phyloP scores from a whole-genome alignment of 2,797 vertebrate genomes.

The Oreortyx pictus region DNA sequence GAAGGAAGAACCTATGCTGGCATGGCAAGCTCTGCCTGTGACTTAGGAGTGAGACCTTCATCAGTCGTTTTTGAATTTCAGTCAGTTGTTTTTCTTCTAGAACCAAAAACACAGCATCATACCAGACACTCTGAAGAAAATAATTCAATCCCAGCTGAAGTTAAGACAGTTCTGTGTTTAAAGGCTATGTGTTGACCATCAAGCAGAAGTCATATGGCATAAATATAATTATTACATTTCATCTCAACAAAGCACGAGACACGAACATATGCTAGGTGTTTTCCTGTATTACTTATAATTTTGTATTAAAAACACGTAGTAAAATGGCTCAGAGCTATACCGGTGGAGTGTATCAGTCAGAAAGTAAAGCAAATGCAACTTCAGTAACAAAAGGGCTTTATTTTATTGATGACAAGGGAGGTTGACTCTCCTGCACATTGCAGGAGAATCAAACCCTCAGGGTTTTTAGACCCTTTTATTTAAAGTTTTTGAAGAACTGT shows the following conservation, averaged over 20 bases:
- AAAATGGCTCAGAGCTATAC: not conserved
- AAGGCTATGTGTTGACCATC: not conserved
- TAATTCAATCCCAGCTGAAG: too few species aligned
- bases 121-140: too few species aligned
- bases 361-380: not conserved
- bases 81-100: too few species aligned
- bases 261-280: not conserved
- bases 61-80: not conserved
- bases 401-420: conserved; percentile 27
- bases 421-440: not conserved
- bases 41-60: not conserved
- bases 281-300: not conserved
- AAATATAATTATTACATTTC: not conserved
- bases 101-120: too few species aligned
- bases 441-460: not conserved
- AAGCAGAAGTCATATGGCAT: not conserved
- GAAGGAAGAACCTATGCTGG: not conserved
- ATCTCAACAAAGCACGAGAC: not conserved
- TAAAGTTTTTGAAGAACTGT: conserved; percentile 34
- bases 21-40: not conserved
- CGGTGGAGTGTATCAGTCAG: not conserved
- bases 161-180: not conserved
- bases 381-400: conserved; percentile 2
- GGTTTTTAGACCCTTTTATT: conserved; percentile 26
- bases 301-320: not conserved